Evolutionary conservation across 2,888 invertebrate species (phyloP).

Genomic region (Drosophila fulvimacula): DNA sequence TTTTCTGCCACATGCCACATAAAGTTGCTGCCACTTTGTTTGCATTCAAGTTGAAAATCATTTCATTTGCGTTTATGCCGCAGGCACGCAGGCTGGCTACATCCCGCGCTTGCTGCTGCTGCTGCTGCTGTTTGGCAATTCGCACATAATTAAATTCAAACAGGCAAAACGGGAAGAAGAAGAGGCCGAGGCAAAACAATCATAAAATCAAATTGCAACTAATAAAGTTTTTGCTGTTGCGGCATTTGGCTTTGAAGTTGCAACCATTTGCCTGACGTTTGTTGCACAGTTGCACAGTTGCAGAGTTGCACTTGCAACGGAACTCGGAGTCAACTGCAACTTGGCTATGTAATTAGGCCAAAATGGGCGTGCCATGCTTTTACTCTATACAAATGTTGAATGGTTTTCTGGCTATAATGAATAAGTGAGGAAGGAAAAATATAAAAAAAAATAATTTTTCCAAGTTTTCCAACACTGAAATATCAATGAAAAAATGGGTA

Average conservation of each 20-base stretch:
- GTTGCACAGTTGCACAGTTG: conserved; percentile 30
- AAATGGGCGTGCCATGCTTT: conserved; percentile 52
- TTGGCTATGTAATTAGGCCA: conserved; percentile 55
- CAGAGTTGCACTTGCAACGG: conserved; percentile 29
- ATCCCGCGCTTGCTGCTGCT: not conserved
- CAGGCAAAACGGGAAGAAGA: not conserved
- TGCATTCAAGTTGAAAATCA: conserved; percentile 11
- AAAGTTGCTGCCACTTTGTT: conserved; percentile 32
- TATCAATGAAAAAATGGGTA: not conserved
- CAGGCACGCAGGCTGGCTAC: not conserved
- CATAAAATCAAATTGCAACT: conserved; percentile 67
- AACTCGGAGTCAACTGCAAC: conserved; percentile 20
- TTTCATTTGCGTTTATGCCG: not conserved
- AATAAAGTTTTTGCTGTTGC: conserved; percentile 45
- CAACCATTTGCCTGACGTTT: conserved; percentile 6
- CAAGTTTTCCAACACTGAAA: not conserved
- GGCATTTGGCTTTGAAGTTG: conserved; percentile 41
- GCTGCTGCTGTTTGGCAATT: conserved; percentile 19
- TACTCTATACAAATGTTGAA: conserved; percentile 13
- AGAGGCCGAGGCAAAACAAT: conserved; percentile 19
- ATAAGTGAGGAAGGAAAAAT: conserved; percentile 13
- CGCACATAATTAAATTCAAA: conserved; percentile 55
- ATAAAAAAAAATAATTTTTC: not conserved
- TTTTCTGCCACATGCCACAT: conserved; percentile 22
- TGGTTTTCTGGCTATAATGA: conserved; percentile 16